Evolutionary conservation across 2,888 invertebrate species (phyloP).

Genomic region (Clitarchus hookeri): DNA sequence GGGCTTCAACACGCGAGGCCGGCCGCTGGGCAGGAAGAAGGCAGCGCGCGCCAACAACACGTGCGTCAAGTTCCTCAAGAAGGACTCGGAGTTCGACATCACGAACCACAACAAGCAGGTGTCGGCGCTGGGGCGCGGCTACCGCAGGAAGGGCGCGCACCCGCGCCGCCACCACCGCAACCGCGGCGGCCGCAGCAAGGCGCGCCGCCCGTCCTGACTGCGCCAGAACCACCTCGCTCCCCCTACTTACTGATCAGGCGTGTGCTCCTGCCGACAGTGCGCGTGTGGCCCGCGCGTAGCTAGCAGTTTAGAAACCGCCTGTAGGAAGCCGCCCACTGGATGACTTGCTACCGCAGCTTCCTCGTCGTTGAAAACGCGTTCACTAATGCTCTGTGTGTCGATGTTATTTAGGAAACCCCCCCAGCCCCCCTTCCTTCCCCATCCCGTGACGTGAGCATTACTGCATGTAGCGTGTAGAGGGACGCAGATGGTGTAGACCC

Average conservation of each 20-base stretch:
- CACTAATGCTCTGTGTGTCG: constrained; percentile 11
- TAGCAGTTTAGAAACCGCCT: background rate
- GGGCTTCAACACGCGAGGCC: constrained; percentile 66
- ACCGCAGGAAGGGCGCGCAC: constrained; percentile 52
- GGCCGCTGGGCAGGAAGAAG: constrained; percentile 59
- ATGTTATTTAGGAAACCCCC: background rate
- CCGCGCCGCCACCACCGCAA: constrained; percentile 50
- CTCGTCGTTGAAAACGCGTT: background rate
- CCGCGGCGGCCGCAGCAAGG: constrained; percentile 25
- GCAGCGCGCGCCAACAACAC: constrained; percentile 46
- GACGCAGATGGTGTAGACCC: background rate
- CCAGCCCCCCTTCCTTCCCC: background rate
- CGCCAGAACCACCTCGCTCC: constrained; percentile 8
- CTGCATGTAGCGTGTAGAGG: background rate
- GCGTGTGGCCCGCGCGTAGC: constrained; percentile 14
- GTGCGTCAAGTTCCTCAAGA: constrained; percentile 68
- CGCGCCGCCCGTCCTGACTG: background rate
- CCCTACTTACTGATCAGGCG: background rate
- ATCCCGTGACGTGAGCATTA: background rate
- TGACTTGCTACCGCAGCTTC: constrained; percentile 4
- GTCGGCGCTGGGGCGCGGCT: constrained; percentile 50
- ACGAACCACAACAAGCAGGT: constrained; percentile 64
- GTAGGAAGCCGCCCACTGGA: background rate
- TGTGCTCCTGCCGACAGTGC: background rate
- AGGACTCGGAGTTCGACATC: constrained; percentile 65